Conservation (phyloP, 2,888 invertebrate species). For the Tribolium freemani region DNA sequence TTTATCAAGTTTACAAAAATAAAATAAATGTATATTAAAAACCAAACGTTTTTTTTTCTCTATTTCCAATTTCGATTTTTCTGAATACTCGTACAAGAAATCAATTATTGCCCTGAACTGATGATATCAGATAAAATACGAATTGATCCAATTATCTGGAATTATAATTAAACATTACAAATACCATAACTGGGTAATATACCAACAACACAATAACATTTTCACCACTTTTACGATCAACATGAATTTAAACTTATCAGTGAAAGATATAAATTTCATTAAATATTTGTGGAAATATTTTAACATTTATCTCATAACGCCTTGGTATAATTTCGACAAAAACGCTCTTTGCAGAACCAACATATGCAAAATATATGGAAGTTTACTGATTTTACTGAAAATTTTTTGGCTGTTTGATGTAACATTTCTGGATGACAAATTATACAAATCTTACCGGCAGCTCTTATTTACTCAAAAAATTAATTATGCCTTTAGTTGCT, state of each 20-base stretch:
- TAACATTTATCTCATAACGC: not conserved
- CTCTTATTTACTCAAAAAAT: not conserved
- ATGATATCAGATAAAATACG: too few relatives aligned
- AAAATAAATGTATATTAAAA: too few relatives aligned
- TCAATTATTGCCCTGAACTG: too few relatives aligned
- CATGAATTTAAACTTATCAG: not conserved
- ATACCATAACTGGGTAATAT: not conserved
- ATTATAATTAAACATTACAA: too few relatives aligned
- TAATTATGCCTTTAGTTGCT: not conserved
- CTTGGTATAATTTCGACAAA: slow-evolving; percentile 6
- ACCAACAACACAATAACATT: not conserved
- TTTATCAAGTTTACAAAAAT: too few relatives aligned
- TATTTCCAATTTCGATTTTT: not conserved
- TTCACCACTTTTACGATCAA: not conserved
- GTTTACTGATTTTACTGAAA: not conserved
- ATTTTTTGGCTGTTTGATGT: not conserved
- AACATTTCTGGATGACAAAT: not conserved
- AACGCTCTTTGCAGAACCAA: not conserved
- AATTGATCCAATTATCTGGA: too few relatives aligned
- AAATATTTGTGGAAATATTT: not conserved
- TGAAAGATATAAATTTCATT: slow-evolving; percentile 3
- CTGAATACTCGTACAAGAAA: too few relatives aligned
- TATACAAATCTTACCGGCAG: not conserved
- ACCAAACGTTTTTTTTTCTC: too few relatives aligned
- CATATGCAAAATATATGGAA: not conserved